Base-by-base conservation (phyloP, 2,797 vertebrate genomes). In the Anguilla pacifica region DNA sequence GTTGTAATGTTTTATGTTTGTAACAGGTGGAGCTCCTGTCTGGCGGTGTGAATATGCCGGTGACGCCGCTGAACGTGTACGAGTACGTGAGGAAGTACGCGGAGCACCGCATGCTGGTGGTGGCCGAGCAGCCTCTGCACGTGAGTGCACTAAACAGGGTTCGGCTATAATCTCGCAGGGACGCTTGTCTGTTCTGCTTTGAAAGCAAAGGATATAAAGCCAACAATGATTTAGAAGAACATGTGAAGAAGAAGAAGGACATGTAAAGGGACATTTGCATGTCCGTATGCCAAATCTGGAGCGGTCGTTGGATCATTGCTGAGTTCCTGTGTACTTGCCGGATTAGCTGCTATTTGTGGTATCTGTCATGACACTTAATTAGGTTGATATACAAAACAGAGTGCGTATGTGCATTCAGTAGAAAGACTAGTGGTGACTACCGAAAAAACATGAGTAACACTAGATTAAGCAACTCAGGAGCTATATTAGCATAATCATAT, bases 31-130 rank as follows among this genome's bases (percentile, higher is more conserved):
- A 99, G 94, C 98, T 99, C 86, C 95, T 99, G 92, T 96, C 98
- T 84, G 99, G 98, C 39, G 99, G 99, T 83, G 98, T 99, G 91
- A 99, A 99, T 95, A 98, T 99, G 95, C 98, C 98, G 39, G 99
- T 99, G 82, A 99, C 98, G 86, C 98, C 99, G 89, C 97, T 98
- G 94, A 99, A 99, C 43, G 99, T 99, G 22, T 99, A 99, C 5
- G 99, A 99, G 89, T 99, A 99, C 10, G 99, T 99, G 90, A 97
- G 99, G 93, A 99, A 98, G 92, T 99, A 99, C 0, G 98, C 99
- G 17, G 99, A 99, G 89, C 98, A 99, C 95, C 95, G 99, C 92
- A 99, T 99, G 99, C 92, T 99, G 93, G 98, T 98, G 85, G 99
- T 99, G 91, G 97, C 98, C 0, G 99, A 99, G 90, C 98, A 99